Evolutionary conservation across 2,113 vertebrate genomes (phyloP), one percentile per base, ranked within the genome.

Genomic region (Xiphophorus maculatus): DNA sequence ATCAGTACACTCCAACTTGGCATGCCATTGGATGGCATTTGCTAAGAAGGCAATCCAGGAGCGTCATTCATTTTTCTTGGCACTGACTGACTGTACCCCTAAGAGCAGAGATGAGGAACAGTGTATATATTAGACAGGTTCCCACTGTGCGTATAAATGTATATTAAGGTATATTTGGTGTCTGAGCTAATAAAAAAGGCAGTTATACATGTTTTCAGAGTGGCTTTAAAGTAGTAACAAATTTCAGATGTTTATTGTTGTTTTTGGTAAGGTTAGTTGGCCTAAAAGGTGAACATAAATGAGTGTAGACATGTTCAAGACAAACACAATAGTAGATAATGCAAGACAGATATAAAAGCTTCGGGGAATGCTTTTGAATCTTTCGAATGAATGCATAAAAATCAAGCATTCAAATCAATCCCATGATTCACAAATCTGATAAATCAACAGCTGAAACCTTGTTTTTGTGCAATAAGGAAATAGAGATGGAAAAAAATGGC

Each of bases 401-500:
- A 66, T 69, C 40, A 54, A 42, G 44, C 69, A 58, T 71, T 64
- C 66, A 42, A 42, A 42, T 37, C 35, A 42, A 15, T 72, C 28
- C 60, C 7, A 73, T 83, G 30, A 54, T 65, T 67, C 72, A 79
- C 63, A 80, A 71, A 62, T 82, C 44, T 63, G 68, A 81, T 71
- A 68, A 74, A 40, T 66, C 27, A 27, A 9, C 60, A 71, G 65
- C 42, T 66, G 77, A 78, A 80, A 65, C 58, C 80, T 61, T 71
- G 74, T 74, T 85, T 70, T 79, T 63, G 78, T 77, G 62, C 69
- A 71, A 51, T 37, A 33, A 22, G 69, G 76, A 83, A 29, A 29
- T 25, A 58, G 82, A 74, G 42, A 77, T n/a, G 42, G 48, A 74
- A 76, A 76, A 84, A 74, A 77, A 78, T 63, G 66, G 74, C 81